Percentiles rank a stretch among this genome's conserved stretches.
phyloP scores from a whole-genome alignment of 2,113 vertebrate species.

The Fulica atra region DNA sequence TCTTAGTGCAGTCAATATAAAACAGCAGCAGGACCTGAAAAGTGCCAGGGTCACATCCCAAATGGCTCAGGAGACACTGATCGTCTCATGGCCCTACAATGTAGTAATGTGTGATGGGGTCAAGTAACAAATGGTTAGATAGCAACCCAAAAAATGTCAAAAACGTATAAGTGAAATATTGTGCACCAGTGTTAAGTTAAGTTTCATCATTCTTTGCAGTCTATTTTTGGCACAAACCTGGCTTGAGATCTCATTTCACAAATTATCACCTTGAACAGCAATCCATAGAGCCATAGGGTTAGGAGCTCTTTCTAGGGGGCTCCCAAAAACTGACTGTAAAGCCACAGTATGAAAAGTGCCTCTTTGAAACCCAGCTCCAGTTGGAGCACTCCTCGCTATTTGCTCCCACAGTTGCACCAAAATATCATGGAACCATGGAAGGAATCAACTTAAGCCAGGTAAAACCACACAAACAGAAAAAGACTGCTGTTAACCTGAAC shows the following conservation, averaged over 20 bases:
- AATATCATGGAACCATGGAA: background rate
- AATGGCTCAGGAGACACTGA: rapidly evolving
- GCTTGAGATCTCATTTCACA: background rate
- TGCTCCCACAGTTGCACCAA: background rate
- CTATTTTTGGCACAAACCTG: background rate
- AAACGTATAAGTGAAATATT: background rate
- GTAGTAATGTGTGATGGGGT: background rate
- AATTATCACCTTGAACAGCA: background rate
- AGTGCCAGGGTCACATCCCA: background rate
- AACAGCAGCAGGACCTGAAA: background rate
- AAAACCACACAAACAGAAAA: background rate
- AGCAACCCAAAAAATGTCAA: background rate
- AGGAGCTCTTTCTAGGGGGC: background rate
- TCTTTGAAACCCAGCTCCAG: background rate
- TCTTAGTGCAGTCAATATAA: background rate
- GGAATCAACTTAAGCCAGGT: background rate
- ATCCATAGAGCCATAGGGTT: rapidly evolving
- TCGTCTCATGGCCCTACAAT: background rate
- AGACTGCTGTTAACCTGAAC: background rate
- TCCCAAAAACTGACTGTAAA: background rate
- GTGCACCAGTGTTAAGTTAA: background rate
- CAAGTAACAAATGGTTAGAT: background rate
- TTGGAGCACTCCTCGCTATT: background rate
- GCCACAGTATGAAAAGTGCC: background rate
- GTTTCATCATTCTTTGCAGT: background rate